A percentile compares a stretch with the other conserved stretches of the same genome.
phyloP scores from a whole-genome alignment of 2,797 vertebrate species.

The Chelmon rostratus region DNA sequence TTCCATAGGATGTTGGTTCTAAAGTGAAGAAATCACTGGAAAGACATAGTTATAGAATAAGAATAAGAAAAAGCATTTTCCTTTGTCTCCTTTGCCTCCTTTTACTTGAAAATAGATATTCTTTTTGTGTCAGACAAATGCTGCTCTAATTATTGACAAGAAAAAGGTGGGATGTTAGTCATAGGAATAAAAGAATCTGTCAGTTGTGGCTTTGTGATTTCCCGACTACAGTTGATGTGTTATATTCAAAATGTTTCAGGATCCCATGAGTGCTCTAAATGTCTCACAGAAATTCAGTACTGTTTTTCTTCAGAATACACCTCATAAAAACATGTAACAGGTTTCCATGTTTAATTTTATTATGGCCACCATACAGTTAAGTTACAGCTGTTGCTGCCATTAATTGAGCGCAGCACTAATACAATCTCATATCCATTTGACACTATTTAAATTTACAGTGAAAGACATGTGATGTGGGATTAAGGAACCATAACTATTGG shows the following conservation, averaged over 20 bases:
- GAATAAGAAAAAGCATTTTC: too few species aligned
- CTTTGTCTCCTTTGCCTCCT: too few species aligned
- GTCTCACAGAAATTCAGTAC: not conserved
- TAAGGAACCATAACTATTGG: not conserved
- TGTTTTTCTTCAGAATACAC: not conserved
- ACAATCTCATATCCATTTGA: constrained; percentile 14
- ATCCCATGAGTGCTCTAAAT: not conserved
- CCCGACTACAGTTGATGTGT: not conserved
- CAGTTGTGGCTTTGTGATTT: not conserved
- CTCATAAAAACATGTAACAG: not conserved
- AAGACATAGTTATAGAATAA: too few species aligned
- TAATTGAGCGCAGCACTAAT: constrained; percentile 12
- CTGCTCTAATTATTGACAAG: too few species aligned
- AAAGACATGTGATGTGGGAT: not conserved
- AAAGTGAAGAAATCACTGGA: not conserved
- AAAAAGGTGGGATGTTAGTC: too few species aligned
- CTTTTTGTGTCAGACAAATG: too few species aligned
- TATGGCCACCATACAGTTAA: not conserved
- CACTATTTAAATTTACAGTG: constrained; percentile 18
- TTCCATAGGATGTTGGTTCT: not conserved
- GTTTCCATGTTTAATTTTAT: not conserved
- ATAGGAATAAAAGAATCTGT: constrained; percentile 2
- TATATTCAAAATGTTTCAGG: not conserved
- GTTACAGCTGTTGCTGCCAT: constrained; percentile 51
- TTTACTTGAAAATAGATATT: too few species aligned